Evolutionary conservation across 2,888 invertebrate species (phyloP).

Genomic region (Drosophila borealis): DNA sequence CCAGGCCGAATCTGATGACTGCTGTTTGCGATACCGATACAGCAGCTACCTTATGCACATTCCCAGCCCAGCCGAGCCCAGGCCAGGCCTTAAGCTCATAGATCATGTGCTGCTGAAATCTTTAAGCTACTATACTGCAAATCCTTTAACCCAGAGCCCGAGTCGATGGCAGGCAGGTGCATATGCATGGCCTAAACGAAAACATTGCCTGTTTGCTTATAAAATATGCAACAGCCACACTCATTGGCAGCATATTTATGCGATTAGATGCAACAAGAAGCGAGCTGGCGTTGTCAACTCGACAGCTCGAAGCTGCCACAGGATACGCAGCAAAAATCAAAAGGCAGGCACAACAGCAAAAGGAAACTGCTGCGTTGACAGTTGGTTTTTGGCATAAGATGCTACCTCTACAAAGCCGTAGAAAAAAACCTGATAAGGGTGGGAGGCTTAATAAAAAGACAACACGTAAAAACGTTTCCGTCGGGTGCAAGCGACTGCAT

Average conservation of each 20-base stretch:
- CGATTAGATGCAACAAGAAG: constrained; percentile 78
- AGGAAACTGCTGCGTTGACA: constrained; percentile 73
- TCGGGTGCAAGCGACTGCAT: no score
- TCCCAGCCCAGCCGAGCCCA: no score
- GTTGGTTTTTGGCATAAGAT: constrained; percentile 61
- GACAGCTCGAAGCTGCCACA: constrained; percentile 66
- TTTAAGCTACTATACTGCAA: constrained; percentile 24
- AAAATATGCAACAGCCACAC: constrained; percentile 71
- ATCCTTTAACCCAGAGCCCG: not conserved
- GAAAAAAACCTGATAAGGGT: not conserved
- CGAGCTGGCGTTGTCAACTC: constrained; percentile 27
- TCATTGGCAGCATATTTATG: constrained; percentile 78
- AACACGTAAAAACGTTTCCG: constrained; percentile 36
- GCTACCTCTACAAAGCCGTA: constrained; percentile 28
- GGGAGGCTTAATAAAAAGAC: constrained; percentile 67
- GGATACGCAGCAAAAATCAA: constrained; percentile 55
- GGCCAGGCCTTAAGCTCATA: constrained; percentile 1
- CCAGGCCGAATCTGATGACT: constrained; percentile 53
- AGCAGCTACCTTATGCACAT: not conserved
- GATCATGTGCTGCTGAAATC: constrained; percentile 27
- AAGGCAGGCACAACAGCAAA: constrained; percentile 29
- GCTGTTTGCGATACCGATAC: not conserved
- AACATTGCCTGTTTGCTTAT: constrained; percentile 61
- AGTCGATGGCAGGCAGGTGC: constrained; percentile 1
- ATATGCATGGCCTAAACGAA: constrained; percentile 27